Evolutionary conservation across 2,888 invertebrate genomes (phyloP), one percentile per base, ranked within the genome.

Genomic region (Aphidius colemani): DNA sequence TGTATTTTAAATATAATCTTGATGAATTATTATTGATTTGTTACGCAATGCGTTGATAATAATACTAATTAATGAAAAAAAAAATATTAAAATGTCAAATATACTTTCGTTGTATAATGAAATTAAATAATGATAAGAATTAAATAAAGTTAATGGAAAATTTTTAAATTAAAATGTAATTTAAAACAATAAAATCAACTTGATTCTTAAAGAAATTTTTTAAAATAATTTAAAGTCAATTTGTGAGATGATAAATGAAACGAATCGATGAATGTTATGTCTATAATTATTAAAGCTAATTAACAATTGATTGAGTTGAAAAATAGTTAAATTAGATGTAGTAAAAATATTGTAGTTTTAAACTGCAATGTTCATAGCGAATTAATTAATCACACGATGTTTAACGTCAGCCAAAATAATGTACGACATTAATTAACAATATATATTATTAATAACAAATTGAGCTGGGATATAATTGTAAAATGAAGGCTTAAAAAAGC

Each of bases 1-100:
- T 30, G 30, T 30, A 30, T 30, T 30, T 30, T 30, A 4, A 30
- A 30, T 30, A 30, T 30, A 30, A 30, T 30, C 30, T 4, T 30
- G 30, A 30, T 30, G 30, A 30, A 30, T 18, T 18, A 18, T 30
- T 30, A 30, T 30, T 64, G 62, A 67, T 69, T 60, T 67, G 67
- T 67, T 67, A 64, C 65, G 50, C 61, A 55, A 64, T 59, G 66
- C 64, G 62, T 65, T 67, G 66, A 67, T 70, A 67, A 67, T 70
- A 67, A 67, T 55, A 44, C 66, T 64, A 30, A 57, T 59, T 50
- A 64, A 57, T 57, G 46, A 57, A 8, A 39, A 56, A 60, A 55
- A 57, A 64, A 57, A 51, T 51, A 48, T 65, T 40, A 46, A 46
- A 18, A 18, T 46, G 45, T 48, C 30, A n/a, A 45, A 7, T 46